These are phyloP conservation scores for Micrastur ruficollis DNA, from an alignment of 2,797 vertebrate species.

Conservation along the genomic window DNA sequence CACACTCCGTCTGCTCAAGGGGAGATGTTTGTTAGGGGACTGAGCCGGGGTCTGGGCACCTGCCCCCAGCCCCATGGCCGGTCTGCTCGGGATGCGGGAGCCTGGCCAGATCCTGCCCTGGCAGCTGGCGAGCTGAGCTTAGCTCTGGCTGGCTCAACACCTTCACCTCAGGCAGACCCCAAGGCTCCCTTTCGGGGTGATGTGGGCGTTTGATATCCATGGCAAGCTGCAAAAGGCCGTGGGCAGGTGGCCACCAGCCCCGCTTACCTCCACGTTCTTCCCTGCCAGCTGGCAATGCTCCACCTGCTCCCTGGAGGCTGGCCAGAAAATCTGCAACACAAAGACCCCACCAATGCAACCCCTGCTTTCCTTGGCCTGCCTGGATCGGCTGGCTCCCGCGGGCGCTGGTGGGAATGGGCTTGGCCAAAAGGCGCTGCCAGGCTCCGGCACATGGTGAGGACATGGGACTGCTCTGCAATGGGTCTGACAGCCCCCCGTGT, in stretches of 20 bases:
- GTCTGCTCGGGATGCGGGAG: background rate
- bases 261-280: constrained; percentile 78
- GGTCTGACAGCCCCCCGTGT: background rate
- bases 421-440: background rate
- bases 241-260: background rate
- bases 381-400: fast-evolving
- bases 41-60: background rate
- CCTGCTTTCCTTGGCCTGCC: background rate
- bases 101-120: background rate
- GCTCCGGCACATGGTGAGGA: fast-evolving
- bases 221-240: fast-evolving
- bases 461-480: fast-evolving
- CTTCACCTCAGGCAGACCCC: background rate
- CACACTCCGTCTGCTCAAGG: constrained; percentile 81
- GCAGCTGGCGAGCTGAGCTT: background rate
- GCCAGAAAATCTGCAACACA: constrained; percentile 84
- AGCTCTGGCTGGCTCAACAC: background rate
- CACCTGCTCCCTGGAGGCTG: constrained; percentile 77
- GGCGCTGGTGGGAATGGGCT: fast-evolving
- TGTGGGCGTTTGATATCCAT: background rate
- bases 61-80: fast-evolving
- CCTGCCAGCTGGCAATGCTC: constrained; percentile 83
- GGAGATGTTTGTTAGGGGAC: background rate
- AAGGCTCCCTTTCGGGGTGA: background rate
- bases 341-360: background rate